Conservation (phyloP, 2,888 invertebrate species). For the Hyposoter didymator region DNA sequence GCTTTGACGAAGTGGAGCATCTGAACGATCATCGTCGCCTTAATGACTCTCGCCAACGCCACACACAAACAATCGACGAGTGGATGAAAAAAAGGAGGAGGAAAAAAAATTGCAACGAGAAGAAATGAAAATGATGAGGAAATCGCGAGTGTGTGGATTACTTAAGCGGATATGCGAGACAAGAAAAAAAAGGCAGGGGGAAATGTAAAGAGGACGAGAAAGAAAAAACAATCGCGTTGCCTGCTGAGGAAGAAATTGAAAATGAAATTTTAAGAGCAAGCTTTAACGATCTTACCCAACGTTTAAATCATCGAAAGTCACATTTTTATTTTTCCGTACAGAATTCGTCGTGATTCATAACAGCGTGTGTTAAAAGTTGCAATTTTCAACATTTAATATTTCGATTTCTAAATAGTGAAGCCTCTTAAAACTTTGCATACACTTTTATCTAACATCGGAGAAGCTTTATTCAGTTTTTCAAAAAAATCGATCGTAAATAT, state of each 20-base stretch:
- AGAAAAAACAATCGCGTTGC: background rate
- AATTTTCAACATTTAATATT: too few species aligned
- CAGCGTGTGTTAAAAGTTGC: too few species aligned
- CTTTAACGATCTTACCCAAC: conserved; percentile 23
- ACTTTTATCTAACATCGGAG: too few species aligned
- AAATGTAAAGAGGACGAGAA: conserved; percentile 5
- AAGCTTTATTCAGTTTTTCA: too few species aligned
- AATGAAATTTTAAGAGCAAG: background rate
- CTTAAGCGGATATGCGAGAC: conserved; percentile 13
- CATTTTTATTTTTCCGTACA: background rate
- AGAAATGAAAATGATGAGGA: conserved; percentile 53
- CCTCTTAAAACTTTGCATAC: too few species aligned
- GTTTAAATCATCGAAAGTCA: background rate
- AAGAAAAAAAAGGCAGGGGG: background rate
- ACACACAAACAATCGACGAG: conserved; percentile 36
- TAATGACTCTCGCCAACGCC: conserved; percentile 76
- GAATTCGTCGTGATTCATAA: background rate
- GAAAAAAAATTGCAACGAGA: conserved; percentile 14
- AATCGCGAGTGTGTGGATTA: conserved; percentile 31
- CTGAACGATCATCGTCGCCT: conserved; percentile 76
- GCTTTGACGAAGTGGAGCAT: conserved; percentile 58
- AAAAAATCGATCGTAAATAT: too few species aligned
- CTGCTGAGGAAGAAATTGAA: background rate
- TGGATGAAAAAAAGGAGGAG: conserved; percentile 35
- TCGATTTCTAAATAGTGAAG: too few species aligned